Base-by-base conservation (phyloP, 2,797 vertebrate species). In the Microctenopoma steveboyesi region DNA sequence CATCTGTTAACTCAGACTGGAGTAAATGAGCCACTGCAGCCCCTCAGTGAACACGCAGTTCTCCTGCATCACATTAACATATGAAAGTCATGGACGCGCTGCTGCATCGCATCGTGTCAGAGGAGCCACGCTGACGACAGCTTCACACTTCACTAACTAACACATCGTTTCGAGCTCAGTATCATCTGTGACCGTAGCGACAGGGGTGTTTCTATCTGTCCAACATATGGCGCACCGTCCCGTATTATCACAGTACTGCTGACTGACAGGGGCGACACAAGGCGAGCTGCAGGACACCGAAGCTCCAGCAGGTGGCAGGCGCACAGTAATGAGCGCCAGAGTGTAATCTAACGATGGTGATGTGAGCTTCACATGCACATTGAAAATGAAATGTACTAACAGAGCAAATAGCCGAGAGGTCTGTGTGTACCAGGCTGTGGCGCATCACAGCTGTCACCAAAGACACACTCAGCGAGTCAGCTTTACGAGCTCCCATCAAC, bases 231-330 rank as follows among this genome's bases (percentile, higher is more conserved):
- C 54, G 9, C 40, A 47, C 13, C 37, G 35, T 39, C 25, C 7
- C 42, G 54, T 16, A 13, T 46, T 14, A n/a, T 30, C 33, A 14
- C 12, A 3, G 16, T 28, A 22, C 22, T 46, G 14, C 10, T 43
- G 59, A 50, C 3, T 15, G 51, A 65, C 58, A 68, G 18, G 33
- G 16, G 3, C 16, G 46, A 52, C 40, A 59, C 11, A 5, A 12
- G 12, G 16, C 2, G 10, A 12, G 16, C 48, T 43, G 55, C 66
- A 51, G 55, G 10, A 43, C 40, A 16, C 46, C 75, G 69, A 57
- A 61, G 61, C 22, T 52, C 51, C 84, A 63, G 73, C 78, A 86
- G 81, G 74, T 8, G 81, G 84, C 73, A 65, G 18, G 33, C 45
- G 33, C 45, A 63, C 46, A 3, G 13, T 0, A 18, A 40, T 39